These are phyloP conservation scores for Lasioglossum morio DNA, from an alignment of 2,888 invertebrate species.

Conservation along the genomic window DNA sequence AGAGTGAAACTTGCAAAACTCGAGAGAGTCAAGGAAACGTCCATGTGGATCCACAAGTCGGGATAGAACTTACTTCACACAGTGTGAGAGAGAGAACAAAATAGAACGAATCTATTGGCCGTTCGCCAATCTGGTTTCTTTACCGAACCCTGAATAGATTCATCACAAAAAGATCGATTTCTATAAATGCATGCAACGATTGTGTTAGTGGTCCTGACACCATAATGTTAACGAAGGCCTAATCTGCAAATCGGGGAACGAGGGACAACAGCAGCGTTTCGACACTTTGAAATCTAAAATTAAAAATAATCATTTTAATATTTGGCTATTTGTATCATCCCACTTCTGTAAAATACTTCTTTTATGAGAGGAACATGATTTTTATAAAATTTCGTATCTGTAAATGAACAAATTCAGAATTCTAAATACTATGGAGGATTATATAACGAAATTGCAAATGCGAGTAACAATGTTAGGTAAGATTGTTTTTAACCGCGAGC, in stretches of 20 bases:
- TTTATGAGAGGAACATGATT: background rate
- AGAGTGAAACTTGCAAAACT: conserved; percentile 18
- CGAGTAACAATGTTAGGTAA: background rate
- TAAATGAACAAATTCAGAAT: background rate
- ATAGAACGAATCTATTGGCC: conserved; percentile 77
- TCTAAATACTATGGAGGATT: background rate
- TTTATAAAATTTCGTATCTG: background rate
- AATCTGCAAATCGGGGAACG: background rate
- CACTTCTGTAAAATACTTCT: background rate
- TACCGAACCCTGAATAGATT: conserved; percentile 53
- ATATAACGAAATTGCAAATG: background rate
- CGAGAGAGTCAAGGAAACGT: conserved; percentile 39
- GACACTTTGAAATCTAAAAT: background rate
- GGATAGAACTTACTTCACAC: conserved; percentile 53
- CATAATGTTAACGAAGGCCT: background rate
- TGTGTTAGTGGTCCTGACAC: background rate
- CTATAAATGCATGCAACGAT: conserved; percentile 2
- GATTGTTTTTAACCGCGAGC: background rate
- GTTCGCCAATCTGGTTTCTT: conserved; percentile 73
- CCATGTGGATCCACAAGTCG: conserved; percentile 50
- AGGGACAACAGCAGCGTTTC: background rate
- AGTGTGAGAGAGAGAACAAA: conserved; percentile 72
- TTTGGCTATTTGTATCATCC: background rate
- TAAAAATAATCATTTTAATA: background rate
- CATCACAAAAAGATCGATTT: conserved; percentile 51